Percentiles rank a stretch among this genome's conserved stretches.
Evolutionary conservation across 1,140 invertebrate species (phyloP).

Genomic region (Eupristina koningsbergeri): DNA sequence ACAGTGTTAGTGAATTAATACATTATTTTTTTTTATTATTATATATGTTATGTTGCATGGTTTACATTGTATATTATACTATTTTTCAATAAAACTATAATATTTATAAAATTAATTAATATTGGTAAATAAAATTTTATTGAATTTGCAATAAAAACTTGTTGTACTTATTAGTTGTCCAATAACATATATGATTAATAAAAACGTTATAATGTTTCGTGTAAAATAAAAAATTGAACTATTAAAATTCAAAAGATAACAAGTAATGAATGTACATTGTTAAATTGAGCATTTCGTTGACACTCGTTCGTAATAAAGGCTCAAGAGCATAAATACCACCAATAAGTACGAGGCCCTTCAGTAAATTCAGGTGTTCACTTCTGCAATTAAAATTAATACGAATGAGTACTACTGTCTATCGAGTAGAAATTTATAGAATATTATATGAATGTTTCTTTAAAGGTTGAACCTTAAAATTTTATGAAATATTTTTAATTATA

Average conservation of each 20-base stretch:
- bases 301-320: constrained; percentile 62
- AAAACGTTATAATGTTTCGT: not conserved
- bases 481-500: too few species aligned
- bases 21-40: not conserved
- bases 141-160: not conserved
- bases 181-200: not conserved
- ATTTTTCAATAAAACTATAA: not conserved
- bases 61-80: not conserved
- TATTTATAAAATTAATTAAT: not conserved
- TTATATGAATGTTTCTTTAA: too few species aligned
- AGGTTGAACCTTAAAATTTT: too few species aligned
- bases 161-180: not conserved
- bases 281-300: constrained; percentile 60
- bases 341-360: constrained; percentile 72
- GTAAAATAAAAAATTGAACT: not conserved
- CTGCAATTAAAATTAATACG: too few species aligned
- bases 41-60: not conserved
- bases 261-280: constrained; percentile 57
- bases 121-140: not conserved
- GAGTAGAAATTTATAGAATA: too few species aligned
- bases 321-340: constrained; percentile 73
- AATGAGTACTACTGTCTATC: too few species aligned
- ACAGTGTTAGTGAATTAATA: not conserved
- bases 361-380: too few species aligned
- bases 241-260: not conserved